Evolutionary conservation across 2,888 invertebrate genomes (phyloP), one percentile per base, ranked within the genome.

Genomic region (Drosophila recens): DNA sequence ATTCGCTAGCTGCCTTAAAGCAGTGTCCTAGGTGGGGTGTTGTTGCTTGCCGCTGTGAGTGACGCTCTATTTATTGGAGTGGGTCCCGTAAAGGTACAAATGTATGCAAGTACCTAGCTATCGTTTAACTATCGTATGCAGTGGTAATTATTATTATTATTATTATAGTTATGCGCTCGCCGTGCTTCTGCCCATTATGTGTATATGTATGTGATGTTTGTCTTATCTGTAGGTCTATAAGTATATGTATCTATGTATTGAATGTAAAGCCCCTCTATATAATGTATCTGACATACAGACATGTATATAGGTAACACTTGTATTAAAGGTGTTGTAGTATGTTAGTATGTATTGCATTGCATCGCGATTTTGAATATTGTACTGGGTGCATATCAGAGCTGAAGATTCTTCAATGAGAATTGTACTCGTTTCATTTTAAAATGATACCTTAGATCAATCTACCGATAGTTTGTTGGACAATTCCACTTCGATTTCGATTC

Each of bases 1-100:
- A 66, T 82, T 83, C 73, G 81, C 81, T 82, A 82, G 83, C 82
- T 87, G 84, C 84, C 82, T 80, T 80, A 76, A 84, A 84, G 84
- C 84, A 87, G 84, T 84, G 84, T 87, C 68, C 86, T 86, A 85
- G 86, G 86, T 86, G 86, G 86, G 86, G 89, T 88, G 89, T 87
- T 74, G 84, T 82, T 78, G 82, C 82, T 79, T 71, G 75, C 70
- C 75, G 72, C 84, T 43, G 84, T 81, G 82, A 67, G 75, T 80
- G 63, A 67, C 76, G 76, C 76, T 77, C 74, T 78, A 77, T 61
- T 84, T 78, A 77, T 63, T 84, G 88, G 86, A 83, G 86, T 87
- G 85, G 85, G 88, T 87, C 87, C 85, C 86, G 76, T 85, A 67
- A 78, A 72, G 75, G 78, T 79, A 75, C 75, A 72, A 68, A 38